A percentile compares a stretch with the other conserved stretches of the same genome.
These are phyloP conservation scores for Pemphredon lugubris DNA, from an alignment of 2,888 invertebrate genomes.

Conservation along the genomic window DNA sequence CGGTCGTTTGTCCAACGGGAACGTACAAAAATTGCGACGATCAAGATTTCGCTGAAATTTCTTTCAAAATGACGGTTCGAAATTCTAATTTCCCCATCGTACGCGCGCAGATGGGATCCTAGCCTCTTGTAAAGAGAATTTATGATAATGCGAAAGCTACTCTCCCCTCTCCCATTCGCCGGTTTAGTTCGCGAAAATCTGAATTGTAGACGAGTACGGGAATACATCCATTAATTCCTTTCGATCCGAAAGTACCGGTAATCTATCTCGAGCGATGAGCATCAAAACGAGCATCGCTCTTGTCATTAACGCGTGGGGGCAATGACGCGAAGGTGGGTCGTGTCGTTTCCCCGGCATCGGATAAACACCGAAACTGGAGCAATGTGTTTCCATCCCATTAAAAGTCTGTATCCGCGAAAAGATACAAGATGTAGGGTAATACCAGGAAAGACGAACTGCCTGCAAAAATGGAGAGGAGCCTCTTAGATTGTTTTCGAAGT, in stretches of 20 bases:
- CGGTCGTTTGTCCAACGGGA: neutral
- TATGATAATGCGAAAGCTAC: neutral
- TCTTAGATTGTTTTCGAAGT: too few relatives aligned
- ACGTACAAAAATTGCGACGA: neutral
- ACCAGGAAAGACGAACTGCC: too few relatives aligned
- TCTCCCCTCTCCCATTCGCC: neutral
- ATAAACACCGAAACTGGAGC: conserved; percentile 51
- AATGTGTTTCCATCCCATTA: conserved; percentile 41
- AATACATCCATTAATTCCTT: neutral
- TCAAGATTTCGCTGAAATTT: neutral
- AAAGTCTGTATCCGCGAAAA: conserved; percentile 11
- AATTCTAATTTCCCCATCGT: too few relatives aligned
- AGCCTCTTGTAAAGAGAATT: too few relatives aligned
- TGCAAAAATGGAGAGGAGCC: too few relatives aligned
- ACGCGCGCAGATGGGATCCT: neutral
- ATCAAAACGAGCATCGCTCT: neutral
- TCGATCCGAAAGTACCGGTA: neutral
- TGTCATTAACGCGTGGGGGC: neutral
- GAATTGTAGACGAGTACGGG: neutral
- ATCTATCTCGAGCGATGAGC: neutral
- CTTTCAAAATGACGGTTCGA: too few relatives aligned
- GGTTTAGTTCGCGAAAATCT: neutral
- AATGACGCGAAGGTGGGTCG: neutral
- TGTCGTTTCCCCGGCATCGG: neutral
- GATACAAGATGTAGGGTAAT: too few relatives aligned